Evolutionary conservation across 2,113 vertebrate genomes (phyloP).

Genomic region (Rhinichthys klamathensis): DNA sequence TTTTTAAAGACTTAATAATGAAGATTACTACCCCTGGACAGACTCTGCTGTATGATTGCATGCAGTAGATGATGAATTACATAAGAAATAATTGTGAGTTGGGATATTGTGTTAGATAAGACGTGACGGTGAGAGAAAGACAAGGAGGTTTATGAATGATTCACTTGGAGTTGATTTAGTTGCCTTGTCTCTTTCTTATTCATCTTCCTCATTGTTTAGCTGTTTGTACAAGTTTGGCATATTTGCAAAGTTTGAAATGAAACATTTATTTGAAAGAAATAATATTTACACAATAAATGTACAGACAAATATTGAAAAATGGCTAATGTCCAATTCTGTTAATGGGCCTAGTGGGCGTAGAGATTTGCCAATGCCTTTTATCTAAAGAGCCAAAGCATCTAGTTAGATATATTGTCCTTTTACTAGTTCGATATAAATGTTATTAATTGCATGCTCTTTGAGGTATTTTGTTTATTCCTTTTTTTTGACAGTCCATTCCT

Average conservation of each 20-base stretch:
- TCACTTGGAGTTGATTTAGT: background rate
- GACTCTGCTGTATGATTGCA: conserved; percentile 28
- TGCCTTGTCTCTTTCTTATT: background rate
- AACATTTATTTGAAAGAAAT: too few relatives aligned
- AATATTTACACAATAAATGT: too few relatives aligned
- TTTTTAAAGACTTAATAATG: conserved; percentile 17
- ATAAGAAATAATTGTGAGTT: conserved; percentile 36
- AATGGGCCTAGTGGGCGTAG: too few relatives aligned
- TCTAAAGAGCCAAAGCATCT: too few relatives aligned
- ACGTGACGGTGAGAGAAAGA: background rate
- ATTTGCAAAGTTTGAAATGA: too few relatives aligned
- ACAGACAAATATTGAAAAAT: too few relatives aligned
- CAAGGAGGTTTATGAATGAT: conserved; percentile 9
- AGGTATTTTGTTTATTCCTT: background rate
- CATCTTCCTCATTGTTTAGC: background rate
- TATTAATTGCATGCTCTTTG: background rate
- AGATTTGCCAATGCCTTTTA: too few relatives aligned
- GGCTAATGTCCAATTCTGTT: too few relatives aligned
- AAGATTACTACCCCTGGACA: conserved; percentile 42
- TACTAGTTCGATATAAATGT: background rate
- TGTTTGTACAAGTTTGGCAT: too few relatives aligned
- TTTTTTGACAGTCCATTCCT: background rate
- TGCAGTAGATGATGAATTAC: conserved; percentile 39
- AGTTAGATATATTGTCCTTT: too few relatives aligned
- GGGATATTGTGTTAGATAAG: conserved; percentile 18